These are phyloP conservation scores for Archocentrus centrarchus DNA, from an alignment of 2,113 vertebrate species.

Conservation along the genomic window DNA sequence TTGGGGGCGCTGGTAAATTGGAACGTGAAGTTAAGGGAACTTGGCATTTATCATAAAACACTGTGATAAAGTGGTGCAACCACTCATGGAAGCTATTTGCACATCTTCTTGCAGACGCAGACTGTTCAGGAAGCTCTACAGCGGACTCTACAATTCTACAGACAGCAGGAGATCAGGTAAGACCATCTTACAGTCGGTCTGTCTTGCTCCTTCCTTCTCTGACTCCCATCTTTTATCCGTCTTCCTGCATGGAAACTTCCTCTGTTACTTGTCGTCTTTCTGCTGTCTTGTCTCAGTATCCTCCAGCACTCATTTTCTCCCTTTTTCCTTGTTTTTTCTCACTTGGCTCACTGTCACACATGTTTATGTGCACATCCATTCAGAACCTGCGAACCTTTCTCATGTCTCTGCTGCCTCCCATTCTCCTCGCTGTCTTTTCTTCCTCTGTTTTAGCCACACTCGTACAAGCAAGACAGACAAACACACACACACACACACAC, in stretches of 20 bases:
- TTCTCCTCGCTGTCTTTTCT: background rate
- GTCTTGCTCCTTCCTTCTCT: background rate
- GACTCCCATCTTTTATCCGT: background rate
- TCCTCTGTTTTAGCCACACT: slow-evolving; percentile 11
- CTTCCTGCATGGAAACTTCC: background rate
- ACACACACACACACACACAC: background rate
- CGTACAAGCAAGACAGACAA: slow-evolving; percentile 15
- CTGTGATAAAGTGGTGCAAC: background rate
- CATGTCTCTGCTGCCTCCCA: background rate
- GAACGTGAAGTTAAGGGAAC: background rate
- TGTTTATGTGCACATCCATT: slow-evolving; percentile 27
- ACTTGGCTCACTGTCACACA: slow-evolving; percentile 34
- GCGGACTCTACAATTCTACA: slow-evolving; percentile 92
- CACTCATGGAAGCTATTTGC: background rate
- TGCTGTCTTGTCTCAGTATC: slow-evolving; percentile 4
- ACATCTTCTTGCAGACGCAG: slow-evolving; percentile 84
- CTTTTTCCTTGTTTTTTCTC: slow-evolving; percentile 16
- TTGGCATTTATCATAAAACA: background rate
- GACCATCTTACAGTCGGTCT: slow-evolving; percentile 1
- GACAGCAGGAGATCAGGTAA: slow-evolving; percentile 92
- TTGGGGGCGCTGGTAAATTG: background rate
- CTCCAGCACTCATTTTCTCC: slow-evolving; percentile 16
- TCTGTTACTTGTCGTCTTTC: slow-evolving; percentile 16
- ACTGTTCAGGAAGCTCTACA: slow-evolving; percentile 94
- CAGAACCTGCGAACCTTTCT: background rate